Evolutionary conservation across 2,888 invertebrate genomes (phyloP).

Genomic region (Luperina nickerlii): DNA sequence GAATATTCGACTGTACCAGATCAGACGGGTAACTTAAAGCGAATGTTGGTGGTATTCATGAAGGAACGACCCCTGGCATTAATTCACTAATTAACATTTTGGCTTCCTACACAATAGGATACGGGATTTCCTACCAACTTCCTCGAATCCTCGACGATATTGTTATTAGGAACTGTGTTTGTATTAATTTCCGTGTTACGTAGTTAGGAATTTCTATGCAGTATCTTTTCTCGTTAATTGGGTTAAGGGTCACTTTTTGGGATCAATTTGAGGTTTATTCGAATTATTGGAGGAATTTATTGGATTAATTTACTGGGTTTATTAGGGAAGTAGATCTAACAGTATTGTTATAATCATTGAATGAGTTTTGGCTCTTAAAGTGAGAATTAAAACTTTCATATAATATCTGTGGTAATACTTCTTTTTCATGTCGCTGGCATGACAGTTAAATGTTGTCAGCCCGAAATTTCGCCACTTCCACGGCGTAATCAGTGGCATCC

Average conservation of each 20-base stretch:
- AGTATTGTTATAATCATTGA: not conserved
- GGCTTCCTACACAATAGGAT: slow-evolving; percentile 75
- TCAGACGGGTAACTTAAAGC: slow-evolving; percentile 48
- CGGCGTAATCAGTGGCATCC: too few species aligned
- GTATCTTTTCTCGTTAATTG: slow-evolving; percentile 38
- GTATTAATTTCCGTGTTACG: slow-evolving; percentile 64
- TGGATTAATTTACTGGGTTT: slow-evolving; percentile 11
- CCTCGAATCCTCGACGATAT: slow-evolving; percentile 69
- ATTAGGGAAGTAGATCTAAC: not conserved
- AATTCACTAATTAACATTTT: slow-evolving; percentile 84
- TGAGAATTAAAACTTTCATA: too few species aligned
- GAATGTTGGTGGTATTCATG: slow-evolving; percentile 72
- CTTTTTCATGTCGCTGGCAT: not conserved
- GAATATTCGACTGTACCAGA: slow-evolving; percentile 38
- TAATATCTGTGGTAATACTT: not conserved
- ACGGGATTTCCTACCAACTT: slow-evolving; percentile 80
- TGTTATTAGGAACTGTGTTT: slow-evolving; percentile 67
- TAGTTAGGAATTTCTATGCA: slow-evolving; percentile 47
- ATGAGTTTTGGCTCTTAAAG: not conserved
- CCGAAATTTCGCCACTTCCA: too few species aligned
- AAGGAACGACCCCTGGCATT: slow-evolving; percentile 76
- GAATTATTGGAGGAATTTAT: slow-evolving; percentile 33
- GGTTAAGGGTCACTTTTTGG: slow-evolving; percentile 11
- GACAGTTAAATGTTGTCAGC: not conserved
- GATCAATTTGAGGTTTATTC: slow-evolving; percentile 26